A percentile compares a stretch with the other conserved stretches of the same genome.
Evolutionary conservation across 2,888 invertebrate species (phyloP).

Genomic region (Brenthis daphne): DNA sequence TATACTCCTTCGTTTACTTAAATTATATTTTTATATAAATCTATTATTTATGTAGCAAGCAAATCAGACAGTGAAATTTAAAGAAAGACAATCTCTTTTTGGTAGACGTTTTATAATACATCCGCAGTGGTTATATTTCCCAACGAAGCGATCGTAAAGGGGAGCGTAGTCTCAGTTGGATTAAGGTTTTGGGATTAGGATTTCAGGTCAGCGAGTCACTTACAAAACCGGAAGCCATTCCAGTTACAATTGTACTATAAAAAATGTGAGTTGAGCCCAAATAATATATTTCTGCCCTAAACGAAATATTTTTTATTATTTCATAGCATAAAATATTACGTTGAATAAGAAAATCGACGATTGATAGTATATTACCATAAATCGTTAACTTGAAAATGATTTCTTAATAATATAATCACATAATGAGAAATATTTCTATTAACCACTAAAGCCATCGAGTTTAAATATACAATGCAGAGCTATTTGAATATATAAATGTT

Average conservation of each 20-base stretch:
- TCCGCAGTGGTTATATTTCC: conserved; percentile 29
- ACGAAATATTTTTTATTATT: conserved; percentile 1
- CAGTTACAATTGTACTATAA: conserved; percentile 8
- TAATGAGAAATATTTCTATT: too few species aligned
- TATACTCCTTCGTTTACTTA: too few species aligned
- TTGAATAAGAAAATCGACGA: too few species aligned
- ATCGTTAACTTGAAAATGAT: too few species aligned
- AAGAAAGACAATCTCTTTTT: conserved; percentile 12
- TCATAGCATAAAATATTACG: not conserved
- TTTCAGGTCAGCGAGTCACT: conserved; percentile 21
- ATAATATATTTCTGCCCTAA: not conserved
- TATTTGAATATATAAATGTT: not conserved
- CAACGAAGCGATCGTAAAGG: conserved; percentile 27
- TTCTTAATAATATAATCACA: too few species aligned
- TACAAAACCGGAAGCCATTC: conserved; percentile 21
- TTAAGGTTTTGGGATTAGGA: conserved; percentile 32
- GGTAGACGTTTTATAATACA: conserved; percentile 20
- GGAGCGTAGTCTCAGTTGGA: conserved; percentile 30
- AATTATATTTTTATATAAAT: too few species aligned
- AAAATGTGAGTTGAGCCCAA: not conserved
- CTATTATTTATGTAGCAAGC: not conserved
- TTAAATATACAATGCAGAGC: too few species aligned
- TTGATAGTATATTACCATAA: too few species aligned
- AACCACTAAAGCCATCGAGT: too few species aligned
- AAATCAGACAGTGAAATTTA: conserved; percentile 1